A percentile compares a stretch with the other conserved stretches of the same genome.
Conservation (phyloP, 1,140 invertebrate genomes). For the Trachelipus rathkii region DNA sequence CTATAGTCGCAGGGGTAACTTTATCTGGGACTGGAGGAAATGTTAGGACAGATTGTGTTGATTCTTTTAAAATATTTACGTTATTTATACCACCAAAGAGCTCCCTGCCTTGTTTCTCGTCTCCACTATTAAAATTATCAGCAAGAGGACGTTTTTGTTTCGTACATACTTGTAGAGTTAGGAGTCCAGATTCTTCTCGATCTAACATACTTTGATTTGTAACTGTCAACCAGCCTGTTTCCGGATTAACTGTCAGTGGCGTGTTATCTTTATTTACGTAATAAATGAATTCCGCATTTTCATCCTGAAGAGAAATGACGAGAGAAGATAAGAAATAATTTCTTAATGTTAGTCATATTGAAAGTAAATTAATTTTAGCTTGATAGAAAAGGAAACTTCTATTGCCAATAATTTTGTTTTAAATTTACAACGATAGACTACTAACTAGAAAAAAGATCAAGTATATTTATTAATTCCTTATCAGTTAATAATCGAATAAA, state of each 20-base stretch:
- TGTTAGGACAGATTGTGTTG: neutral
- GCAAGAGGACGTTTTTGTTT: slow-evolving; percentile 61
- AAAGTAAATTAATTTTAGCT: no score
- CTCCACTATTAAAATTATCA: neutral
- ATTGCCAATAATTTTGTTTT: no score
- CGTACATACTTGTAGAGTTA: slow-evolving; percentile 69
- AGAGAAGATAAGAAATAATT: neutral
- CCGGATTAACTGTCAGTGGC: slow-evolving; percentile 72
- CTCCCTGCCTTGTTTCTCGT: neutral
- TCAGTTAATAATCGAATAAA: no score
- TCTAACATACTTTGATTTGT: slow-evolving; percentile 70
- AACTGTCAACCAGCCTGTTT: slow-evolving; percentile 79
- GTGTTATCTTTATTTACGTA: slow-evolving; percentile 67
- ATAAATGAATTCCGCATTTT: slow-evolving; percentile 78
- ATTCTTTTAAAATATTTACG: neutral
- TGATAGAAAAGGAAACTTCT: no score
- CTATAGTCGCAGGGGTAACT: neutral
- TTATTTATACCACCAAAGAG: neutral
- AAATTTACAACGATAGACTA: no score
- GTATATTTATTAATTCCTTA: no score
- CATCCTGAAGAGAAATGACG: slow-evolving; percentile 54
- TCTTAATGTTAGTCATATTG: no score
- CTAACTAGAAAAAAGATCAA: no score
- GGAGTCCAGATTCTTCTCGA: slow-evolving; percentile 64
- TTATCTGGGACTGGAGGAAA: neutral